These are phyloP conservation scores for Rhegmatorhina hoffmannsi DNA, from an alignment of 2,113 vertebrate species.

Conservation along the genomic window DNA sequence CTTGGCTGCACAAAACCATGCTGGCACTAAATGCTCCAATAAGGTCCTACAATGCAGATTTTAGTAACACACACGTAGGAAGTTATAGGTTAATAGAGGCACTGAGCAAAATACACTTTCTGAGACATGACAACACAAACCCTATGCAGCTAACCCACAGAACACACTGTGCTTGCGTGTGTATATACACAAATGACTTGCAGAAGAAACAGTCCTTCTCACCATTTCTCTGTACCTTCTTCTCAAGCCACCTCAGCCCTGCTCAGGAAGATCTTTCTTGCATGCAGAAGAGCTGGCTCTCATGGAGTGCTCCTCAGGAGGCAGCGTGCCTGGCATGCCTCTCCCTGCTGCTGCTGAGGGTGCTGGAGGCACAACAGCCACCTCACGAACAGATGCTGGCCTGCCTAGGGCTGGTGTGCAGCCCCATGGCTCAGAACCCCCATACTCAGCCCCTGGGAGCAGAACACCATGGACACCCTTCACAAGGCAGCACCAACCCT, in stretches of 20 bases:
- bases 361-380: fast-evolving
- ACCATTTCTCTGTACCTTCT: background rate
- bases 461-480: background rate
- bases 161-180: fast-evolving
- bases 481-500: background rate
- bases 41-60: background rate
- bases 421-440: background rate
- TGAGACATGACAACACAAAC: background rate
- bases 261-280: background rate
- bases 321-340: fast-evolving
- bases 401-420: background rate
- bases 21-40: background rate
- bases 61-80: background rate
- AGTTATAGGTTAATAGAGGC: background rate
- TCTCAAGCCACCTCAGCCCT: background rate
- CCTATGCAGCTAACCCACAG: background rate
- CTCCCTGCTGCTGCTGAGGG: background rate
- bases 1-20: background rate
- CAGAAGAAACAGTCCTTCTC: background rate
- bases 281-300: fast-evolving
- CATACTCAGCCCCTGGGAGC: fast-evolving
- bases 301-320: fast-evolving
- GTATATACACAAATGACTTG: fast-evolving
- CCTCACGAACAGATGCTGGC: background rate
- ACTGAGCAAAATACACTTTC: background rate